Base-by-base conservation (phyloP, 2,888 invertebrate genomes). In the Tortricodes alternella region DNA sequence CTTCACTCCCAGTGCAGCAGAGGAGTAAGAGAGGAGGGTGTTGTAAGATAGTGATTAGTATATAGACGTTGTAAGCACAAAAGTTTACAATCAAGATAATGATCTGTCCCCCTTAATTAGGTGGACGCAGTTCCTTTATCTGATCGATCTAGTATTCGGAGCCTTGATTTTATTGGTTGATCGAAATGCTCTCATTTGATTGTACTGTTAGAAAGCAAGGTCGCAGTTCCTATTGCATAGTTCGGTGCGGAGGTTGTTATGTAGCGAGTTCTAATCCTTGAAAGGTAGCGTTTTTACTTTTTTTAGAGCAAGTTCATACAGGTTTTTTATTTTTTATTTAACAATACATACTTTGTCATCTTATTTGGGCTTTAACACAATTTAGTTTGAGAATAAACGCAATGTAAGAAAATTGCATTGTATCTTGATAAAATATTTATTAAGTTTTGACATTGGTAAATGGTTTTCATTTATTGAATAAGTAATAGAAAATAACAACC, bases 131-230 rank as follows among this genome's bases (percentile, higher is more conserved):
- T 57, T 57, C 67, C 65, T 73, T 81, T 84, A 87, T 86, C 83
- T 72, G 64, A 61, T 66, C 72, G 73, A 84, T 83, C 83, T 60
- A 74, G 79, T 75, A 76, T 71, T 62, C 70, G 76, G 24, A 48
- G 73, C 88, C 88, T 89, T 89, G 86, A 78, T 68, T 71, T 80
- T 83, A 79, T 79, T 78, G 81, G 76, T 76, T 86, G 83, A 87
- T 87, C 89, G 86, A 84, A 86, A 82, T 80, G 80, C 76, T 82
- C 81, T 83, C 76, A 75, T 77, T 65, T 73, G 73, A 76, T 74
- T 70, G 73, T 70, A 66, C 68, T 79, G 76, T 85, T 89, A 83
- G 89, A 89, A 89, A 89, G 89, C 84, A 89, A 89, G 89, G 89
- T 81, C 83, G 66, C 62, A 59, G 62, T 49, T 56, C 43, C 55